Base-by-base conservation (phyloP, 2,888 invertebrate genomes). In the Diaphora mendica region DNA sequence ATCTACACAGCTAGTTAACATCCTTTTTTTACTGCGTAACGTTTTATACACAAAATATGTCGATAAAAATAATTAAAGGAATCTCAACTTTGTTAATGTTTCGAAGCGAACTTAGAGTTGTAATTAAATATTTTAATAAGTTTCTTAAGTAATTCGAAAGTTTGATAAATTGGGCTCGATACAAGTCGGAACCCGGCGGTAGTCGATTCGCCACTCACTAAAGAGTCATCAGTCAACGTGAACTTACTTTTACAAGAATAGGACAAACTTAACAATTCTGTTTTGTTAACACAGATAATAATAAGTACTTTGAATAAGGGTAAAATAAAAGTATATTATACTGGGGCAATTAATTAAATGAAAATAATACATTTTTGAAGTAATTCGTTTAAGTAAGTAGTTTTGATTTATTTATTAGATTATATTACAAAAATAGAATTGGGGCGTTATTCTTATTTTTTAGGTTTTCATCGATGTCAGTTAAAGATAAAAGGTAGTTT, bases 91-190 rank as follows among this genome's bases (percentile, higher is more conserved):
- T 64, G 42, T 64, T 73, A 62, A 72, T 75, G 59, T 77, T 75
- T 68, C 62, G 42, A 44, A 59, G 64, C 26, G 55, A 77, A 82
- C 70, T 77, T 76, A 39, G 73, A 72, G 65, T 66, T 74, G 71
- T 82, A 81, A 77, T 76, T 74, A 77, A 80, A 80, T 82, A 80
- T 82, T 82, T 78, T 74, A 79, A 74, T 77, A 82, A 79, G 74
- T 77, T 80, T 69, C 55, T 35, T 44, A 72, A 82, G 79, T 75
- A 77, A 80, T 78, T 75, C 48, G 55, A n/a, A 73, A 76, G 76
- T 79, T 82, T 74, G 76, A 77, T 80, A 74, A 82, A 74, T 78
- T 76, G 70, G 66, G 71, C 72, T 66, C 69, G 76, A 76, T 77
- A 81, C 64, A 59, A 68, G 44, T 55, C 35, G 76, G 65, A 17